Conservation (phyloP, 2,888 invertebrate species). For the Lissocephala sabroskyi region DNA sequence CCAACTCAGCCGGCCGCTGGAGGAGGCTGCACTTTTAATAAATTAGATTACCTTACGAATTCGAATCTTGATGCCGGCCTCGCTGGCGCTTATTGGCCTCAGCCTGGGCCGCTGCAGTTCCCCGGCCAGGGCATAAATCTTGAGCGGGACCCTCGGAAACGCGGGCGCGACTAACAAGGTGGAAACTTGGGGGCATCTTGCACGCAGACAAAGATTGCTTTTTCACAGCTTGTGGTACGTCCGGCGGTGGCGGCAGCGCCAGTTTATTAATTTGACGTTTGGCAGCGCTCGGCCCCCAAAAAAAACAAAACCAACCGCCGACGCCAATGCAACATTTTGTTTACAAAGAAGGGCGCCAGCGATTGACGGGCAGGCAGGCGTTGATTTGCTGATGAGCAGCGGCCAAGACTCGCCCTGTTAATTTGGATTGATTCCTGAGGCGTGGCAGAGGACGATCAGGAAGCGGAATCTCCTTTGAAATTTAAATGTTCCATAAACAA, state of each 20-base stretch:
- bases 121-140: constrained; percentile 61
- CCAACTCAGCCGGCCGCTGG: constrained; percentile 17
- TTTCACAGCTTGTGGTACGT: constrained; percentile 61
- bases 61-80: constrained; percentile 55
- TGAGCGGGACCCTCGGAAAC: constrained; percentile 5
- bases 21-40: constrained; percentile 60
- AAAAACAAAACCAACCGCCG: no score
- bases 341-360: no score
- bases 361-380: no score
- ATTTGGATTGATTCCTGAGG: no score
- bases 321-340: constrained; percentile 46
- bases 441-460: no score
- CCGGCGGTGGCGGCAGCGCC: no score
- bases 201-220: constrained; percentile 54
- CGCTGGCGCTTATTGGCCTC: constrained; percentile 39
- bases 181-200: constrained; percentile 22
- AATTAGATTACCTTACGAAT: constrained; percentile 60
- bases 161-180: constrained; percentile 23
- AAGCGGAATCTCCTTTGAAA: no score
- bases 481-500: no score
- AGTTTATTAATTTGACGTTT: constrained; percentile 58
- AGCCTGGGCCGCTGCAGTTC: constrained; percentile 41
- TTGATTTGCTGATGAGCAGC: no score
- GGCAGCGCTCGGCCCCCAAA: constrained; percentile 17
- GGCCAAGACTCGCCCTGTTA: no score